These are phyloP conservation scores for Campylomormyrus numenius DNA, from an alignment of 2,113 vertebrate species.

Conservation along the genomic window DNA sequence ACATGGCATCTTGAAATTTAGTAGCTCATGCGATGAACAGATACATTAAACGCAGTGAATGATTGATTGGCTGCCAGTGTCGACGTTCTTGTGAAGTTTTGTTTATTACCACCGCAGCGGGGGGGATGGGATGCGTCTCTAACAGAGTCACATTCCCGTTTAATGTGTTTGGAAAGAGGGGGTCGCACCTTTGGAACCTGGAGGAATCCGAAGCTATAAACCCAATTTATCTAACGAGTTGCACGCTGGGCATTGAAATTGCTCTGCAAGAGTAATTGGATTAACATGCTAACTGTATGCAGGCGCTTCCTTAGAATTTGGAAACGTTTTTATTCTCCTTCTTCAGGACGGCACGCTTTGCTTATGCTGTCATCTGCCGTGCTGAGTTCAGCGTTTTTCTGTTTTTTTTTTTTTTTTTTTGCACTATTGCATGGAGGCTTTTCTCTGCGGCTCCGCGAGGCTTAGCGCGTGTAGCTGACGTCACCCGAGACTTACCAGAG, in stretches of 20 bases:
- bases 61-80: neutral
- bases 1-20: neutral
- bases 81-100: neutral
- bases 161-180: slow-evolving; percentile 43
- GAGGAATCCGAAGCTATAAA: slow-evolving; percentile 50
- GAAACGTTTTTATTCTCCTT: slow-evolving; percentile 8
- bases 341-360: neutral
- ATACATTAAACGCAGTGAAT: neutral
- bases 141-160: slow-evolving; percentile 36
- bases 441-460: neutral
- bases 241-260: slow-evolving; percentile 56
- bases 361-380: neutral
- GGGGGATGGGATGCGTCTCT: slow-evolving; percentile 49
- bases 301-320: slow-evolving; percentile 23
- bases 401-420: no score
- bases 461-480: neutral
- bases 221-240: slow-evolving; percentile 54
- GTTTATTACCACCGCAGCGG: neutral
- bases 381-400: neutral
- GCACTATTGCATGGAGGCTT: neutral
- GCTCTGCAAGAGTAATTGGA: slow-evolving; percentile 53
- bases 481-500: neutral
- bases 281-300: slow-evolving; percentile 42
- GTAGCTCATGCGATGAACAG: neutral
- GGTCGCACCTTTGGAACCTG: slow-evolving; percentile 44